A percentile compares a stretch with the other conserved stretches of the same genome.
Conservation (phyloP, 1,140 invertebrate genomes). For the Papilio glaucus region DNA sequence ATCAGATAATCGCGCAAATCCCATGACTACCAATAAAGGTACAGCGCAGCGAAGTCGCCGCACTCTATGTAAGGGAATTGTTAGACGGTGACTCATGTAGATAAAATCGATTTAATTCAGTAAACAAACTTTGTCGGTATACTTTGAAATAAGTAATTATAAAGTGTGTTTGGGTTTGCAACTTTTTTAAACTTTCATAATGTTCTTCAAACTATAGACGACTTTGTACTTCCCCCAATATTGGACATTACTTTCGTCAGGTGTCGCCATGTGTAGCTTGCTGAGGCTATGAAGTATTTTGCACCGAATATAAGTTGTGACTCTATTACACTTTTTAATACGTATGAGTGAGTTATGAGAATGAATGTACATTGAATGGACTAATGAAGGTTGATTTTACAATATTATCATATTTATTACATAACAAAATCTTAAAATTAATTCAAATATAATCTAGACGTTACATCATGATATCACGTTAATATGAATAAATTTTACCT, state of each 20-base stretch:
- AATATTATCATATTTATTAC: background rate
- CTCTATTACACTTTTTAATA: no score
- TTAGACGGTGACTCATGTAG: constrained; percentile 15
- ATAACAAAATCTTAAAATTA: background rate
- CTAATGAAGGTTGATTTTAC: background rate
- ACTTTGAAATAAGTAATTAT: background rate
- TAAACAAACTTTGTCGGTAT: background rate
- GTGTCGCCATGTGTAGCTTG: no score
- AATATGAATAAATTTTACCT: background rate
- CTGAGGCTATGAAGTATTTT: no score
- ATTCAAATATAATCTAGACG: background rate
- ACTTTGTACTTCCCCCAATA: no score
- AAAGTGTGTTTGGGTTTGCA: no score
- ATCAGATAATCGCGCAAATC: constrained; percentile 2
- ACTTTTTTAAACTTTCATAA: no score
- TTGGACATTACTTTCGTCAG: no score
- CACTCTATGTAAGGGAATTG: constrained; percentile 4
- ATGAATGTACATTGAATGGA: no score
- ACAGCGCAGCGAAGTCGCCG: background rate
- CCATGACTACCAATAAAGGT: constrained; percentile 4
- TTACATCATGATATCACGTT: background rate
- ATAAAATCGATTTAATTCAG: background rate
- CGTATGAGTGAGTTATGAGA: no score
- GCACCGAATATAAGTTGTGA: no score
- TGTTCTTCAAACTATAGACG: no score